Conservation (phyloP, 2,797 vertebrate species). For the Onychomys arenicola region DNA sequence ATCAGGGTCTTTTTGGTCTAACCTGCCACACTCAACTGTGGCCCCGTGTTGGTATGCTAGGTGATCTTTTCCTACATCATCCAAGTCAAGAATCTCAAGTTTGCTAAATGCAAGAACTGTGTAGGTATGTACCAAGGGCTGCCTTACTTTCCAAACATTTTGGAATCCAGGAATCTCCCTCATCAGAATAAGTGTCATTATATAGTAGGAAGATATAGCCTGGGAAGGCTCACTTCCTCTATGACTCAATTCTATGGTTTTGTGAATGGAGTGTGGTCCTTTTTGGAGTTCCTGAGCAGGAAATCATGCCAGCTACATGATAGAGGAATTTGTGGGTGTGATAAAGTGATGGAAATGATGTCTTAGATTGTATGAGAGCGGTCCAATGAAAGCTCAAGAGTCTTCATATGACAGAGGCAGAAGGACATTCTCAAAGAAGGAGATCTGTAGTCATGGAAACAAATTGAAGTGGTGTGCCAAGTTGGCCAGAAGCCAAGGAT, state of each 20-base stretch:
- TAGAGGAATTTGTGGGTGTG: not conserved
- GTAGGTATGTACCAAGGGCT: rapidly evolving
- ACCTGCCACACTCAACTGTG: not conserved
- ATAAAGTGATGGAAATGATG: not conserved
- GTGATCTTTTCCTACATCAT: not conserved
- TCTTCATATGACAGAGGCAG: not conserved
- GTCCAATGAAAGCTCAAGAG: rapidly evolving
- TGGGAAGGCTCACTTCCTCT: not conserved
- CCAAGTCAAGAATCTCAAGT: not conserved
- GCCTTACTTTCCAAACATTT: rapidly evolving
- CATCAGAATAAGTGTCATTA: too few species aligned
- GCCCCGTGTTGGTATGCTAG: not conserved
- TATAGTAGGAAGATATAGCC: not conserved
- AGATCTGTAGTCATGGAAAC: not conserved
- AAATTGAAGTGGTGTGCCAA: not conserved
- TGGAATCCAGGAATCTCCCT: not conserved
- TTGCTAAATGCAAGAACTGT: not conserved
- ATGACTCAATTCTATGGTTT: too few species aligned
- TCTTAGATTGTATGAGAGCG: not conserved
- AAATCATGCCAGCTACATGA: rapidly evolving
- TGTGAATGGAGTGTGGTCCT: not conserved
- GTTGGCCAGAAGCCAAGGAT: not conserved
- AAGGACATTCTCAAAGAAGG: not conserved
- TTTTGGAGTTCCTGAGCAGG: not conserved
- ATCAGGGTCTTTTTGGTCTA: not conserved